Percentiles rank a stretch among this genome's conserved stretches.
Evolutionary conservation across 2,888 invertebrate species (phyloP).

Genomic region (Galeopsomyia nigrocyanea): DNA sequence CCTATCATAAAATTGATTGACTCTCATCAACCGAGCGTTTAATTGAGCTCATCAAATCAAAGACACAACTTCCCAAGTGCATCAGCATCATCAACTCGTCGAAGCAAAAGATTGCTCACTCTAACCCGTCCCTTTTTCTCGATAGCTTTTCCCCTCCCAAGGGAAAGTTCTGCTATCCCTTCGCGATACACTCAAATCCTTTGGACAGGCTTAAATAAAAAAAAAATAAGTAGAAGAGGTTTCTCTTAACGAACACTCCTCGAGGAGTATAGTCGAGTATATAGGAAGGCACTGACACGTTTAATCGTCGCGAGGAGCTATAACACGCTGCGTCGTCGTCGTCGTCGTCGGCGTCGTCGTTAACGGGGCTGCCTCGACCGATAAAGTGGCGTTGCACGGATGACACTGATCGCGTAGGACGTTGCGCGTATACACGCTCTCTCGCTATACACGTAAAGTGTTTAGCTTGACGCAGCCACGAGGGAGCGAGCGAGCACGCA

Average conservation of each 20-base stretch:
- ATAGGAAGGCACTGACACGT: conserved; percentile 49
- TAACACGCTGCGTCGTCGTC: not conserved
- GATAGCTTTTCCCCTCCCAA: no score
- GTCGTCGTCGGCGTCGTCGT: conserved; percentile 51
- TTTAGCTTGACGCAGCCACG: conserved; percentile 60
- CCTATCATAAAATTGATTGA: no score
- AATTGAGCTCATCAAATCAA: no score
- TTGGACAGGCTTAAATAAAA: not conserved
- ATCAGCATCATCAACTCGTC: conserved; percentile 12
- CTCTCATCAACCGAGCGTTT: no score
- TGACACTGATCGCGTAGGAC: conserved; percentile 67
- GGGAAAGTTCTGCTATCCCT: not conserved
- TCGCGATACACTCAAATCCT: not conserved
- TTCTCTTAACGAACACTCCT: conserved; percentile 37
- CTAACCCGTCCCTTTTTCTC: not conserved
- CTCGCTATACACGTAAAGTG: conserved; percentile 65
- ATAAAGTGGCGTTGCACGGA: conserved; percentile 63
- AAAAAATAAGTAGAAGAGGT: conserved; percentile 2
- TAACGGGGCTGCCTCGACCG: conserved; percentile 67
- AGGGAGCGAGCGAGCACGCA: conserved; percentile 40
- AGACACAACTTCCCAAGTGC: not conserved
- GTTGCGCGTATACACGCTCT: conserved; percentile 58
- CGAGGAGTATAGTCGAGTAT: conserved; percentile 44
- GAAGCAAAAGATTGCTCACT: conserved; percentile 26
- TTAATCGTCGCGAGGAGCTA: conserved; percentile 50